Evolutionary conservation across 2,888 invertebrate genomes (phyloP).

Genomic region (Biston stratarius): DNA sequence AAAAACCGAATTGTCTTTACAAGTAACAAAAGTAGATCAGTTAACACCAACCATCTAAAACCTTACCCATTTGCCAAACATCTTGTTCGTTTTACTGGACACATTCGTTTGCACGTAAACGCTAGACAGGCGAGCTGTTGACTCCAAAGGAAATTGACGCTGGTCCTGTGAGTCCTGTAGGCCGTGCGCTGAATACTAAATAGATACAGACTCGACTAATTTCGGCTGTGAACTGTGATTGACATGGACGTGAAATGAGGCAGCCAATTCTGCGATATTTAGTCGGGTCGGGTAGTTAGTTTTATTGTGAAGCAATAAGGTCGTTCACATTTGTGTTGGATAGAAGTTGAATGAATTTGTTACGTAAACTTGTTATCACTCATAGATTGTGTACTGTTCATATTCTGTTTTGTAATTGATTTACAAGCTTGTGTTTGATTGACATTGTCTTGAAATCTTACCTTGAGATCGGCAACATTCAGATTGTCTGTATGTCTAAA

Average conservation of each 20-base stretch:
- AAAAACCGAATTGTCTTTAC: background rate
- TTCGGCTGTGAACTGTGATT: conserved; percentile 59
- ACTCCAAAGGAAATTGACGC: conserved; percentile 71
- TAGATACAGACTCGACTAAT: conserved; percentile 53
- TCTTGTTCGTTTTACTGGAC: conserved; percentile 37
- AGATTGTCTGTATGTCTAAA: too few relatives aligned
- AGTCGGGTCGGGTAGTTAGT: conserved; percentile 4
- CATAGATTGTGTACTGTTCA: too few relatives aligned
- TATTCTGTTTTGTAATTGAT: too few relatives aligned
- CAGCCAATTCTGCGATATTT: conserved; percentile 25
- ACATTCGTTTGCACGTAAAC: conserved; percentile 45
- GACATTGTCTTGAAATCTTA: too few relatives aligned
- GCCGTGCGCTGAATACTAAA: conserved; percentile 65
- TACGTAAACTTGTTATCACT: too few relatives aligned
- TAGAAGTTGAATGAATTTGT: too few relatives aligned
- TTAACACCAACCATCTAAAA: conserved; percentile 1
- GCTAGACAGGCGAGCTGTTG: conserved; percentile 45
- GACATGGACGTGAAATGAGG: conserved; percentile 45
- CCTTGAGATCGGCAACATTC: too few relatives aligned
- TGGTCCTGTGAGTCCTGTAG: conserved; percentile 51
- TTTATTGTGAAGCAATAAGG: background rate
- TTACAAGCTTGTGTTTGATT: too few relatives aligned
- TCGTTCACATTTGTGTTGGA: background rate
- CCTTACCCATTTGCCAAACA: conserved; percentile 18
- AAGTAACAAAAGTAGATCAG: background rate